Base-by-base conservation (phyloP, 2,888 invertebrate species). In the Orchestes rusci region DNA sequence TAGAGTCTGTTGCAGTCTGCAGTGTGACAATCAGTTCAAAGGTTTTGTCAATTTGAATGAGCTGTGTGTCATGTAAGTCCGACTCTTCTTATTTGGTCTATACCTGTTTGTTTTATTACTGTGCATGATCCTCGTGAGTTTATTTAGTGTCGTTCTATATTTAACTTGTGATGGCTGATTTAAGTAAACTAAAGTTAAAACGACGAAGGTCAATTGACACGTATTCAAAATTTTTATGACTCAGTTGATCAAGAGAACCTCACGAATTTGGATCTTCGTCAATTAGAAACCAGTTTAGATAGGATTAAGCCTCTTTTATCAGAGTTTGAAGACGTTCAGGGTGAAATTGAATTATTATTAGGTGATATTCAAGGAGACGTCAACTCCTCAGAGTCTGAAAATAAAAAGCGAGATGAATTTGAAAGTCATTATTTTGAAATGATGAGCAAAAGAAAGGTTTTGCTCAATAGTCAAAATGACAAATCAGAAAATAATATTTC, bases 271-370 rank as follows among this genome's bases (percentile, higher is more conserved):
- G 36, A 20, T 12, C 10, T 19, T n/a, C 7, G 10, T 19, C 36
- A 20, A 19, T 12, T 35, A 3, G 3, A 15, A 23, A 23, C n/a
- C 15, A 36, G 19, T 29, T 13, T 39, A 29, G 39, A 28, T 29
- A 29, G 18, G n/a, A n/a, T 16, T 2, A 18, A 38, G 17, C 38
- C 38, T 28, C 30, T 39, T 17, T 29, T 39, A 10, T 30, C 17
- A 2, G 29, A 37, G 27, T 37, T 37, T 27, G 27, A 27, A 2
- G 27, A 37, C 27, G 23, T 37, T 27, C 27, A 37, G 16, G 10
- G 8, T 27, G 27, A 37, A 16, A 37, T 37, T 30, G 18, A 39
- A 37, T n/a, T 23, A 16, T 34, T 36, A 20, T 19, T n/a, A n/a
- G 8, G 2, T 19, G 20, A 20, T 13, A 30, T 30, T 30, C 13